phyloP scores from a whole-genome alignment of 2,113 vertebrate species.

The Pteruthius melanotis region DNA sequence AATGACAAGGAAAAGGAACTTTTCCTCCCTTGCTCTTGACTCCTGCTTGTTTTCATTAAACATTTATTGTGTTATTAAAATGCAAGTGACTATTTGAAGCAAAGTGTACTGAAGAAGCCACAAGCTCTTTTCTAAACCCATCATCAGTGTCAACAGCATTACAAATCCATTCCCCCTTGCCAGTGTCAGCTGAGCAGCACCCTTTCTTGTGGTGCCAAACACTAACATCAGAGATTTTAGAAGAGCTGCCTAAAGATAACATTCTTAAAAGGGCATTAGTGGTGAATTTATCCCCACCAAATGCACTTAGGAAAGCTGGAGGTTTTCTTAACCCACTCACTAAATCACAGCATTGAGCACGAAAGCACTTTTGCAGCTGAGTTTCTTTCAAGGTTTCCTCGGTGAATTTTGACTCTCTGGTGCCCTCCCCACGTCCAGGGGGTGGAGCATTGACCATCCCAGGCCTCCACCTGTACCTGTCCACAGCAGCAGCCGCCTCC shows the following conservation, averaged over 20 bases:
- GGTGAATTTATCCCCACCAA: neutral
- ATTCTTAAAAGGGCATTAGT: neutral
- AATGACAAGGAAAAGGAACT: neutral
- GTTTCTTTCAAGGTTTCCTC: neutral
- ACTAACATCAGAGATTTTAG: neutral
- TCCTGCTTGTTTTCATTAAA: constrained; percentile 17
- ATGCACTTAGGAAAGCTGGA: neutral
- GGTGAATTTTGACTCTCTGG: neutral
- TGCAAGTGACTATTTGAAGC: neutral
- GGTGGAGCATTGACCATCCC: neutral
- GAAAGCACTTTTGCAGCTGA: neutral
- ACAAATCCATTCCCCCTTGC: neutral
- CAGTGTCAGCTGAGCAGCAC: neutral
- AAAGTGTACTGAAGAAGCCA: neutral
- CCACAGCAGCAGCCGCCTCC: constrained; percentile 61
- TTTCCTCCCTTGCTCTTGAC: neutral
- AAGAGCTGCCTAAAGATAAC: neutral
- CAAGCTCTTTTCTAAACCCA: neutral
- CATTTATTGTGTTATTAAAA: neutral
- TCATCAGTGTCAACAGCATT: neutral
- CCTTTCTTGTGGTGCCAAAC: neutral
- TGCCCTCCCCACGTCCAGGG: accelerated
- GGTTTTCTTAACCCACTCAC: neutral
- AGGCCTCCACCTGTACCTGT: constrained; percentile 41
- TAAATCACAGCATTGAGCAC: neutral